These are phyloP conservation scores for Andricus grossulariae DNA, from an alignment of 1,140 invertebrate genomes.

Conservation along the genomic window DNA sequence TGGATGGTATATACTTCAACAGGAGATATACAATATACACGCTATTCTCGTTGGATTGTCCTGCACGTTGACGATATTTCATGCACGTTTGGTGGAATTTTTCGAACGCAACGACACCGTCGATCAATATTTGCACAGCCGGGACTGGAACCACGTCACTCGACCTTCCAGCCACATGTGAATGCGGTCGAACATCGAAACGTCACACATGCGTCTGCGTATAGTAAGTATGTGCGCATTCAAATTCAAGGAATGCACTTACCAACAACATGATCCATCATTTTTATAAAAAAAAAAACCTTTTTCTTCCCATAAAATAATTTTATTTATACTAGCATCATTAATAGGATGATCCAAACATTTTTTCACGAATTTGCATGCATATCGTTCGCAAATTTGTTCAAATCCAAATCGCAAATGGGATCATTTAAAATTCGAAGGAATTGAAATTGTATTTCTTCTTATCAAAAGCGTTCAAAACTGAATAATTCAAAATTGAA, in stretches of 20 bases:
- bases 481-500: no score
- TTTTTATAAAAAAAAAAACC: no score
- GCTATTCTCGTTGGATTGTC: not conserved
- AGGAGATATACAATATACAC: slow-evolving; percentile 9
- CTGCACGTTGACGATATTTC: slow-evolving; percentile 52
- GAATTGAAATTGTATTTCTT: no score
- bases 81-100: slow-evolving; percentile 58
- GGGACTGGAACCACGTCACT: slow-evolving; percentile 55
- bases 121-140: slow-evolving; percentile 61
- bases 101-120: slow-evolving; percentile 57
- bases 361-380: no score
- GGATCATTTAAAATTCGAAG: no score
- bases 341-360: no score
- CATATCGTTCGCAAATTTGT: no score
- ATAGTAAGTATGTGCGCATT: slow-evolving; percentile 44
- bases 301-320: no score
- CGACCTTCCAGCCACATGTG: slow-evolving; percentile 58
- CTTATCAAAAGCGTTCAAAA: no score
- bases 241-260: slow-evolving; percentile 1
- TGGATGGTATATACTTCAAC: not conserved
- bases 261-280: not conserved
- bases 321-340: no score
- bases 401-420: no score
- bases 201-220: slow-evolving; percentile 54
- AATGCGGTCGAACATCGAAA: slow-evolving; percentile 54